phyloP scores from a whole-genome alignment of 2,113 vertebrate species.

The Macaca mulatta region DNA sequence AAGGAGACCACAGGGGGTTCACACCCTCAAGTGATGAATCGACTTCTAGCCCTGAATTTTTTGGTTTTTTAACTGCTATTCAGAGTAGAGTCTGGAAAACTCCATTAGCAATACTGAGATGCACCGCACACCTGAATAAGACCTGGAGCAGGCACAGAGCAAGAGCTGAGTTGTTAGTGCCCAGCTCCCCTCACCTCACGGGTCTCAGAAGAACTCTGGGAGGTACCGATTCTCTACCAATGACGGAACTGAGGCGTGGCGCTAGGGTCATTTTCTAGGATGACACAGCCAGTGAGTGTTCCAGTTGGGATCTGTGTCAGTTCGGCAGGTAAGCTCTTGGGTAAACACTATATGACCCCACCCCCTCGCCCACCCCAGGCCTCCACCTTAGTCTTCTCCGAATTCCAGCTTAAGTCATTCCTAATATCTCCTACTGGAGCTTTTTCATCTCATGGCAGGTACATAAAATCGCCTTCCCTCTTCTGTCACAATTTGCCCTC shows the following conservation, averaged over 20 bases:
- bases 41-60: not conserved
- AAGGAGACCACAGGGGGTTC: not conserved
- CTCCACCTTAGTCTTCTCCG: not conserved
- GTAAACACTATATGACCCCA: not conserved
- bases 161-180: not conserved
- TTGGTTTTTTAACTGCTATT: not conserved
- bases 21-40: not conserved
- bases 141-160: not conserved
- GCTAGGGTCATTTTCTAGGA: not conserved
- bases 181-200: not conserved
- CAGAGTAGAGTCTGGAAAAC: not conserved
- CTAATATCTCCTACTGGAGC: not conserved
- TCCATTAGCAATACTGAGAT: not conserved
- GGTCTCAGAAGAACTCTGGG: not conserved
- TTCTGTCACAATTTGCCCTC: not conserved
- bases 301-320: not conserved
- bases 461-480: not conserved
- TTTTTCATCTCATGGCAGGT: not conserved
- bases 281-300: not conserved
- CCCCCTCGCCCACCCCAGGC: no score
- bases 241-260: not conserved
- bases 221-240: not conserved
- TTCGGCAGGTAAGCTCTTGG: not conserved
- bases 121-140: not conserved
- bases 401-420: not conserved